Base-by-base conservation (phyloP, 2,888 invertebrate genomes). In the Noctua fimbriata region DNA sequence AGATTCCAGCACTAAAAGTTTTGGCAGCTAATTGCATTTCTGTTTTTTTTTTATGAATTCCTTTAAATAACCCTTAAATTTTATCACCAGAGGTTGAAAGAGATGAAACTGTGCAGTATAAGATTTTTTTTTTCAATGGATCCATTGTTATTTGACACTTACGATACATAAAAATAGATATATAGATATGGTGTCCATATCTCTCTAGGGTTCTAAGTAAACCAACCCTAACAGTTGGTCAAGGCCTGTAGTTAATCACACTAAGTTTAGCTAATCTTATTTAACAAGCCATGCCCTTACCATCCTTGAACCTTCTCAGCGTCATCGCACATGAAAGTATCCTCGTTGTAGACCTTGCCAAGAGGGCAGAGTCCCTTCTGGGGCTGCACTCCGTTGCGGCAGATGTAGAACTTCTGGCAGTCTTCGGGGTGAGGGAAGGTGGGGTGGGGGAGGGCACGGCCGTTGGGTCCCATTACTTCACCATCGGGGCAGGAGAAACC, bases 371-470 rank as follows among this genome's bases (percentile, higher is more conserved):
- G 97, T 12, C 98, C 98, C 91, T 98, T 98, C 92, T 98, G 98
- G 0, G 98, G 98, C 89, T 97, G 97, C 6, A 98, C 97, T 0
- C 98, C 98, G 90, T 98, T 98, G 85, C 98, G 97, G 94, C 98
- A 98, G 90, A 98, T 98, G 96, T 98, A 98, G 96, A 98, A 98
- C 92, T 98, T 98, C 92, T 98, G 98, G 93, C 98, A 98, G 93
- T 98, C 98, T 44, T 98, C 98, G 0, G 98, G 98, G 94, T 98
- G 98, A 2, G 98, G 97, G 95, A 97, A 98, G 0, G 98, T 98
- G 1, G 98, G 98, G 94, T 98, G 98, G 0, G 98, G 98, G 3
- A 98, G 95, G 0, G 97, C 97, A 75, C 98, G 97, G 21, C 98
- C 98, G 81, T 97, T 97, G 58, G 98, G 98, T 0, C 98, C 98